These are phyloP conservation scores for Pantala flavescens DNA, from an alignment of 1,140 invertebrate genomes.

Conservation along the genomic window DNA sequence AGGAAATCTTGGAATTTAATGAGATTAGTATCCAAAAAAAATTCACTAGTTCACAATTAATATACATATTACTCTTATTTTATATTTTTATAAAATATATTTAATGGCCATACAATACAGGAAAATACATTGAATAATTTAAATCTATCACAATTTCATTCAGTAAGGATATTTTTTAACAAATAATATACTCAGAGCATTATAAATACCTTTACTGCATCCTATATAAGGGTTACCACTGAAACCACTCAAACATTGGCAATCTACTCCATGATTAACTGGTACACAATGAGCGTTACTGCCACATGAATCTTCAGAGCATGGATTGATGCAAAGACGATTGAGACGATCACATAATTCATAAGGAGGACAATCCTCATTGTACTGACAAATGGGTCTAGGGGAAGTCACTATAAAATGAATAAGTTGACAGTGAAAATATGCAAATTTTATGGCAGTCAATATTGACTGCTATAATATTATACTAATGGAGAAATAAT, in stretches of 20 bases:
- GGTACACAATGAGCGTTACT: constrained; percentile 70
- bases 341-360: constrained; percentile 72
- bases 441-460: neutral
- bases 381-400: constrained; percentile 71
- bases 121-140: neutral
- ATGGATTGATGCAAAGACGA: constrained; percentile 72
- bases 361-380: constrained; percentile 75
- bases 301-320: constrained; percentile 69
- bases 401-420: constrained; percentile 46
- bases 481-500: no score
- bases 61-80: no score
- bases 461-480: constrained; percentile 4
- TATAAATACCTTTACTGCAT: constrained; percentile 47
- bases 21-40: neutral
- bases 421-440: constrained; percentile 15
- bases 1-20: neutral
- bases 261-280: constrained; percentile 63
- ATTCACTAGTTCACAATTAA: constrained; percentile 7
- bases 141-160: neutral
- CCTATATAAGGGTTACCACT: constrained; percentile 67
- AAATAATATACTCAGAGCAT: neutral
- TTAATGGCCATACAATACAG: no score
- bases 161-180: neutral
- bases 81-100: no score
- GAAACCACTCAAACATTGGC: constrained; percentile 62